Conservation (phyloP, 2,888 invertebrate species). For the Rhodophaea formosa region DNA sequence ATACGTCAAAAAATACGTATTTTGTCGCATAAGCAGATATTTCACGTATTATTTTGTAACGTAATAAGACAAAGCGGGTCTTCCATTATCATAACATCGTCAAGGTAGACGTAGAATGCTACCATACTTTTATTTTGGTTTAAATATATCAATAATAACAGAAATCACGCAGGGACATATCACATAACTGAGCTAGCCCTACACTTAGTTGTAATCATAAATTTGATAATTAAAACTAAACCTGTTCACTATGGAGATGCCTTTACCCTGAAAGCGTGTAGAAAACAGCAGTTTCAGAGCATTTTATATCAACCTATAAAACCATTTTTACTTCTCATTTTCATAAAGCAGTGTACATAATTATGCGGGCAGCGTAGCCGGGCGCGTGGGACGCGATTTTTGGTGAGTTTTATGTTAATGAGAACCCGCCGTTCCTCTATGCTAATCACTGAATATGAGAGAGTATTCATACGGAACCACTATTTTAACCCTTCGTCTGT, state of each 20-base stretch:
- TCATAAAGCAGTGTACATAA: conserved; percentile 63
- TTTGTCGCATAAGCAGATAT: no score
- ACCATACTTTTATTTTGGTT: no score
- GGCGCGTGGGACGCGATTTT: conserved; percentile 56
- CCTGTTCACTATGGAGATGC: background rate
- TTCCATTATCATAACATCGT: no score
- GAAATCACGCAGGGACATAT: no score
- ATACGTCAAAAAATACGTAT: no score
- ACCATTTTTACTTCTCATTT: conserved; percentile 63
- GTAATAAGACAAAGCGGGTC: no score
- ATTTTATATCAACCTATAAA: conserved; percentile 43
- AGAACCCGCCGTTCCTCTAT: conserved; percentile 50
- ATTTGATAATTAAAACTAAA: no score
- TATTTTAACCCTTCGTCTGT: conserved; percentile 47
- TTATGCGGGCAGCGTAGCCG: conserved; percentile 56
- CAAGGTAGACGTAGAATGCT: no score
- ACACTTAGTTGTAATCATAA: no score
- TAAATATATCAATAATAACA: no score
- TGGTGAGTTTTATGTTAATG: conserved; percentile 69
- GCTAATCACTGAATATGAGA: conserved; percentile 61
- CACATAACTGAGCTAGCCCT: no score
- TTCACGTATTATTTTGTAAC: no score
- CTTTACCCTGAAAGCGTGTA: conserved; percentile 23
- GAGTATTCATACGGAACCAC: conserved; percentile 55
- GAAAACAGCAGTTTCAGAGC: conserved; percentile 32